Evolutionary conservation across 2,888 invertebrate species (phyloP).

Genomic region (Trisateles emortualis): DNA sequence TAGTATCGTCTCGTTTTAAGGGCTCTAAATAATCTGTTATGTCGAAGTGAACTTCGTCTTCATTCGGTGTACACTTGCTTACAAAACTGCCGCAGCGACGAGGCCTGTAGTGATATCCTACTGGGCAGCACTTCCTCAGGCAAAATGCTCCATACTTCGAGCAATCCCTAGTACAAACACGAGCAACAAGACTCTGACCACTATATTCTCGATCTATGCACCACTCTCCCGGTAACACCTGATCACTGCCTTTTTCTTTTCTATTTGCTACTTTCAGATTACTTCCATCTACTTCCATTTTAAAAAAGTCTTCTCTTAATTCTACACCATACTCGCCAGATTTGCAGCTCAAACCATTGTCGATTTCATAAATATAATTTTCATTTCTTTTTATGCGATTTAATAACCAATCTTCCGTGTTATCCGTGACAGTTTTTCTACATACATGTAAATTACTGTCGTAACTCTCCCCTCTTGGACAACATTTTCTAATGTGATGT

Average conservation of each 20-base stretch:
- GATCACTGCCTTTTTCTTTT: constrained; percentile 44
- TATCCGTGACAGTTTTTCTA: constrained; percentile 47
- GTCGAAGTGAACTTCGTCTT: constrained; percentile 63
- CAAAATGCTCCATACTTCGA: constrained; percentile 70
- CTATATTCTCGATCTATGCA: constrained; percentile 71
- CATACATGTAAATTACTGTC: constrained; percentile 69
- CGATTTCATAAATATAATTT: constrained; percentile 66
- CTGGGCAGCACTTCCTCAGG: constrained; percentile 85
- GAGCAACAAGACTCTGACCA: constrained; percentile 59
- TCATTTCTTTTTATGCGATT: constrained; percentile 52
- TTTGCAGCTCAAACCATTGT: constrained; percentile 69
- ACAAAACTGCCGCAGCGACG: constrained; percentile 60
- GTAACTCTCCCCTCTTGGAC: constrained; percentile 70
- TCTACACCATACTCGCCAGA: constrained; percentile 68
- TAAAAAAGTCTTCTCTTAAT: constrained; percentile 61
- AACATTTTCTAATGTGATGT: constrained; percentile 74
- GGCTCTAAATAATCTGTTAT: constrained; percentile 68
- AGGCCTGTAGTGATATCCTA: constrained; percentile 79
- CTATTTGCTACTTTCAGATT: constrained; percentile 55
- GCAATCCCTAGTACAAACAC: constrained; percentile 71
- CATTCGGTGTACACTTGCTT: constrained; percentile 70
- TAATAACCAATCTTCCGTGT: constrained; percentile 59
- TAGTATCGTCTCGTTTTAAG: constrained; percentile 47
- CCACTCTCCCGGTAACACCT: constrained; percentile 69
- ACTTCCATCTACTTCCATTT: constrained; percentile 62